Evolutionary conservation across 2,113 vertebrate genomes (phyloP).

Genomic region (Phalacrocorax brasilianus): DNA sequence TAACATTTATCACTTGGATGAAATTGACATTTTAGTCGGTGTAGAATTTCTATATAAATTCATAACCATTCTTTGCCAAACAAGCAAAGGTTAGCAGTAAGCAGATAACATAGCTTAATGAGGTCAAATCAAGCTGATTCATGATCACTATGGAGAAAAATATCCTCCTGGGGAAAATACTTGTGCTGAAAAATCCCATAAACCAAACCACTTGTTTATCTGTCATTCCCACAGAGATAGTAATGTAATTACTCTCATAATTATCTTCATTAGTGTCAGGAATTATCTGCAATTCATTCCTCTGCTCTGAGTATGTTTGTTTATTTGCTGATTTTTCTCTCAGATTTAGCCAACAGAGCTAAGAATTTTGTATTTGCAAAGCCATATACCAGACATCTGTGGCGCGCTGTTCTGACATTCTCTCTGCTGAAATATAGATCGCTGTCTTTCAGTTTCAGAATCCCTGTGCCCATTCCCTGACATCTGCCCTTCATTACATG

Average conservation of each 20-base stretch:
- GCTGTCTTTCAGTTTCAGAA: conserved; percentile 79
- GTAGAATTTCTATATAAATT: conserved; percentile 47
- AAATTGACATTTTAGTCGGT: conserved; percentile 41
- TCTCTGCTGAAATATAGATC: conserved; percentile 71
- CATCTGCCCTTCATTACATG: conserved; percentile 84
- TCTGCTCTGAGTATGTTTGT: conserved; percentile 82
- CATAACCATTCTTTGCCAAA: conserved; percentile 55
- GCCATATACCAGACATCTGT: conserved; percentile 71
- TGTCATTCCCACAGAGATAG: conserved; percentile 98
- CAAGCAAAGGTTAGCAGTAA: conserved; percentile 71
- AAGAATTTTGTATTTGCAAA: conserved; percentile 72
- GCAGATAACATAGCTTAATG: conserved; percentile 74
- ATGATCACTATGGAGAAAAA: conserved; percentile 74
- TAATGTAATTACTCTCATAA: conserved; percentile 98
- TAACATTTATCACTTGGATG: conserved; percentile 55
- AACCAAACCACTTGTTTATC: conserved; percentile 95
- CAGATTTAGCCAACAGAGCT: conserved; percentile 76
- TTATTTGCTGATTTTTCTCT: conserved; percentile 78
- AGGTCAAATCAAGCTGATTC: conserved; percentile 78
- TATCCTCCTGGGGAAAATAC: conserved; percentile 80
- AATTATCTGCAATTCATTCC: conserved; percentile 93
- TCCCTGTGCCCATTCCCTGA: conserved; percentile 83
- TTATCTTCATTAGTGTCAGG: conserved; percentile 98
- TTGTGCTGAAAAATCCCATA: conserved; percentile 84
- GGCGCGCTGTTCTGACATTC: conserved; percentile 71